These are phyloP conservation scores for Mamestra brassicae DNA, from an alignment of 2,888 invertebrate genomes.

Conservation along the genomic window DNA sequence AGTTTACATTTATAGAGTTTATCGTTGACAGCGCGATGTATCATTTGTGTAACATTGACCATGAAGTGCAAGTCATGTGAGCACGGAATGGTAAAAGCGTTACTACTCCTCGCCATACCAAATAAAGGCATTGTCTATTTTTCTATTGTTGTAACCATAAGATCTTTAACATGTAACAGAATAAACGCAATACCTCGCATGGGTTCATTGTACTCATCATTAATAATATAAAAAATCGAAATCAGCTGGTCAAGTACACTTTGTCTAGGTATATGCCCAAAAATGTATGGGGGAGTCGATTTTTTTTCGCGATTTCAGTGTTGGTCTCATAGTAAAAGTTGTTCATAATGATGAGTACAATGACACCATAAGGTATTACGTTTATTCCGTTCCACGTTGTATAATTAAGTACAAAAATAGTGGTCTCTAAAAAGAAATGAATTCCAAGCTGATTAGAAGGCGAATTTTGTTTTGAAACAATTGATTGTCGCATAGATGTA, in stretches of 20 bases:
- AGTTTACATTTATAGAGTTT: slow-evolving; percentile 15
- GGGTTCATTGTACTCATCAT: no score
- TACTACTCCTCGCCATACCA: not conserved
- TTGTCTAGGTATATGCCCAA: no score
- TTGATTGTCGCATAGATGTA: not conserved
- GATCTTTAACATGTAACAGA: not conserved
- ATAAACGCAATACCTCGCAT: no score
- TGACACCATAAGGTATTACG: no score
- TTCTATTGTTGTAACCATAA: slow-evolving; percentile 1
- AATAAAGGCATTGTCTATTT: slow-evolving; percentile 23
- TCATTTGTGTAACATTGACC: slow-evolving; percentile 25
- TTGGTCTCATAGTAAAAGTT: no score
- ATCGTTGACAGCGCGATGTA: slow-evolving; percentile 21
- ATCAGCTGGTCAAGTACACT: no score
- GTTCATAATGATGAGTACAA: no score
- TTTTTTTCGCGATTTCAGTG: no score
- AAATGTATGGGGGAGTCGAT: no score
- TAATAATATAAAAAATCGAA: no score
- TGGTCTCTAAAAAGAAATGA: slow-evolving; percentile 5
- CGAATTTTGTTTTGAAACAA: not conserved
- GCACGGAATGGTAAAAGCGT: not conserved
- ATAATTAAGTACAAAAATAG: not conserved
- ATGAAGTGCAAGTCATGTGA: slow-evolving; percentile 8
- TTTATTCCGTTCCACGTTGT: no score
- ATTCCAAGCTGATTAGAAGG: no score